Conservation (phyloP, 1,140 invertebrate species). For the Monochamus saltuarius region DNA sequence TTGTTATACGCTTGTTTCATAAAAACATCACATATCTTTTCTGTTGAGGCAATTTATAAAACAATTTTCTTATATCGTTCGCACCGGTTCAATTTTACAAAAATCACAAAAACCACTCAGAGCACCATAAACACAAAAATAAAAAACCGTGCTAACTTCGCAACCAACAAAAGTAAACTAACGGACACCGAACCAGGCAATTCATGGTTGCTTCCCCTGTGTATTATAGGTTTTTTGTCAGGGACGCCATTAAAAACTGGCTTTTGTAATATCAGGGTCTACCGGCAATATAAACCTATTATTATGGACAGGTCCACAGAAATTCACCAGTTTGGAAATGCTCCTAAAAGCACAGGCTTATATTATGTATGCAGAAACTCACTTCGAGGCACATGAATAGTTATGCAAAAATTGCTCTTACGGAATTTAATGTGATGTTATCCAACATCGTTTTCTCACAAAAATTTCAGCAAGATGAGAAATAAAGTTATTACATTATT, state of each 20-base stretch:
- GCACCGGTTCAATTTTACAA: background rate
- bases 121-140: constrained; percentile 9
- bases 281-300: constrained; percentile 40
- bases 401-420: background rate
- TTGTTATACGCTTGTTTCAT: no score
- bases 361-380: no score
- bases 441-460: no score
- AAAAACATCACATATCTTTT: no score
- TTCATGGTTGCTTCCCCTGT: constrained; percentile 35
- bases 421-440: background rate
- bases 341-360: no score
- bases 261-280: constrained; percentile 48
- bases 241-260: constrained; percentile 50
- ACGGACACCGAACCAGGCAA: constrained; percentile 19
- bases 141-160: constrained; percentile 29
- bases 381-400: background rate
- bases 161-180: constrained; percentile 37
- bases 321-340: no score
- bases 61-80: background rate
- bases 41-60: no score
- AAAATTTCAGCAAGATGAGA: no score
- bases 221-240: constrained; percentile 42
- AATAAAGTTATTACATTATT: no score
- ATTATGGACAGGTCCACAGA: constrained; percentile 34
- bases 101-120: constrained; percentile 4